These are phyloP conservation scores for Wiebesia pumilae DNA, from an alignment of 1,140 invertebrate genomes.

Conservation along the genomic window DNA sequence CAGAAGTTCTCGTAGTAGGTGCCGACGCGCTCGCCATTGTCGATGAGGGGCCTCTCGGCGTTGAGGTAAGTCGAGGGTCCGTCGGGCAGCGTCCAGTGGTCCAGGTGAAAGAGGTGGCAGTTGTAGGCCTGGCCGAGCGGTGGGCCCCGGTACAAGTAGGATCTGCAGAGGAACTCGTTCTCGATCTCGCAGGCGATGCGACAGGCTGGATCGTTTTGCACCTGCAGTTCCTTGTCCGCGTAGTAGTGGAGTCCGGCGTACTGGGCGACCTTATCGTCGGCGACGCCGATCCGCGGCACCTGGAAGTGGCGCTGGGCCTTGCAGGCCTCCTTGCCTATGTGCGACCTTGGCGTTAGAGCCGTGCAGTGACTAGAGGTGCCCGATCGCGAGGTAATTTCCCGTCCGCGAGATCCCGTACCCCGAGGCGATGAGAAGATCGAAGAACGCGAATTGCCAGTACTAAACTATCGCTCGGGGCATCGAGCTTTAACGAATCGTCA, in stretches of 20 bases:
- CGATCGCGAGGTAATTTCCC: neutral
- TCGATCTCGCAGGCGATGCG: constrained; percentile 93
- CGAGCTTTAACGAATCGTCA: too few species aligned
- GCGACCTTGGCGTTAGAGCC: neutral
- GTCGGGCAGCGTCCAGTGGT: constrained; percentile 93
- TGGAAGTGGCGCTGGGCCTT: constrained; percentile 85
- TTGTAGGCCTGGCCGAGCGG: constrained; percentile 87
- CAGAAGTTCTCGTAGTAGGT: constrained; percentile 93
- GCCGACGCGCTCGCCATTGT: constrained; percentile 91
- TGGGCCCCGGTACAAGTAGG: constrained; percentile 88
- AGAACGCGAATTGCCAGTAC: neutral
- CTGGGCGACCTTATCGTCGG: constrained; percentile 92
- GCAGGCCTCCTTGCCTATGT: constrained; percentile 84
- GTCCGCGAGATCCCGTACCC: too few species aligned
- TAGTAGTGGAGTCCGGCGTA: constrained; percentile 94
- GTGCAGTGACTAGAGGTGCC: neutral
- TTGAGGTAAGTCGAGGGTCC: constrained; percentile 92
- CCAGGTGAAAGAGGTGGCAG: constrained; percentile 93
- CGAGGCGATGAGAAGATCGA: too few species aligned
- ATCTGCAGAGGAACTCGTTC: constrained; percentile 93
- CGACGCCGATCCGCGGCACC: constrained; percentile 88
- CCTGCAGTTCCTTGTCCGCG: constrained; percentile 91
- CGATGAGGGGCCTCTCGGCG: constrained; percentile 90
- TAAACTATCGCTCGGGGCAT: neutral
- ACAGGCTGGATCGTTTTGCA: constrained; percentile 88